Conservation (phyloP, 2,888 invertebrate species). For the Lamproptera curius region DNA sequence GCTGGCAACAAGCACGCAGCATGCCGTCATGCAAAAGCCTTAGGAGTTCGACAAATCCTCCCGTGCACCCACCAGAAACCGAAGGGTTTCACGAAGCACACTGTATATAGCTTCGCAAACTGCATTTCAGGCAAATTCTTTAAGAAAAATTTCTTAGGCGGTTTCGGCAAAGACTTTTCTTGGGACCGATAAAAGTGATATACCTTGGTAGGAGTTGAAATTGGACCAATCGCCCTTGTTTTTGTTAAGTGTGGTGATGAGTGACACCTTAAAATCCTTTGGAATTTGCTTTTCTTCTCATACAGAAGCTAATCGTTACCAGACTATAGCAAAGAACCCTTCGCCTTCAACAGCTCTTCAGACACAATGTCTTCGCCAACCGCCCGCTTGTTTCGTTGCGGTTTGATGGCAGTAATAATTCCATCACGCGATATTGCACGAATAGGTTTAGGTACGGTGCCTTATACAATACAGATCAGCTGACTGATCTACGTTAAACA, state of each 20-base stretch:
- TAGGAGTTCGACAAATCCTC: conserved; percentile 18
- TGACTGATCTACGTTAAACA: conserved; percentile 22
- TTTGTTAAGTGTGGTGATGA: conserved; percentile 12
- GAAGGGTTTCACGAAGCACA: background rate
- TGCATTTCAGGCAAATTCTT: background rate
- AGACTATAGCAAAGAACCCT: conserved; percentile 8
- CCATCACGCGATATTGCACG: no score
- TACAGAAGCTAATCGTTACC: conserved; percentile 20
- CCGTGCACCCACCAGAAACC: conserved; percentile 19
- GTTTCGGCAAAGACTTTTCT: background rate
- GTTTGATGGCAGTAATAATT: no score
- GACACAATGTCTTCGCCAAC: conserved; percentile 21
- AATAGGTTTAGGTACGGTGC: conserved; percentile 1
- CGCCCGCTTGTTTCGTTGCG: conserved; percentile 20
- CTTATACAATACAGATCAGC: conserved; percentile 11
- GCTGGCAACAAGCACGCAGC: conserved; percentile 7
- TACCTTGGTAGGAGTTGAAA: conserved; percentile 25
- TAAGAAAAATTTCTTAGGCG: background rate
- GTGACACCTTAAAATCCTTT: conserved; percentile 11
- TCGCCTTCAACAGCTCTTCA: conserved; percentile 23
- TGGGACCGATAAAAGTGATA: conserved; percentile 14
- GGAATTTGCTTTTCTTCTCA: conserved; percentile 21
- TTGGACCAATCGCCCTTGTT: conserved; percentile 17
- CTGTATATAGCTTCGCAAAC: background rate
- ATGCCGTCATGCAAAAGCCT: conserved; percentile 17